Base-by-base conservation (phyloP, 2,797 vertebrate species). In the Rhabdomys pumilio region DNA sequence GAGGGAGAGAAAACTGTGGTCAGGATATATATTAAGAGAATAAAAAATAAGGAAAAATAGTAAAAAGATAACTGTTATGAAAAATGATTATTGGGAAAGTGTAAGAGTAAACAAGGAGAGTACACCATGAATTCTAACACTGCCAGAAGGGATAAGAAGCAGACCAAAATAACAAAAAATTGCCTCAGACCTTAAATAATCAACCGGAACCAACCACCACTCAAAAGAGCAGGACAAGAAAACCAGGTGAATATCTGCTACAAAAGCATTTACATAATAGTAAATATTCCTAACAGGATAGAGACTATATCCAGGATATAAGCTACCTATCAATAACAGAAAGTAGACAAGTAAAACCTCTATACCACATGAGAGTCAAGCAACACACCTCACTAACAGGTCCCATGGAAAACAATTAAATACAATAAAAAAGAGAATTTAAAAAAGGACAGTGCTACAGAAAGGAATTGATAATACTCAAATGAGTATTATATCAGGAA, bases 211-310 rank as follows among this genome's bases (percentile, higher is more conserved):
- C 6, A 63, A 44, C 29, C 15, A 91, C 19, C 22, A 10, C 29
- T 87, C 55, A 63, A n/a, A 67, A 79, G 53, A 93, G 29, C 22
- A 90, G 80, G 38, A 12, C 17, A 61, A 87, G 67, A 34, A 93
- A 90, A 76, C 34, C 44, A 69, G 19, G 34, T 31, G 29, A 86
- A 13, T n/a, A 4, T 20, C 50, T 69, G 11, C 96, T 90, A 75
- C 73, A 95, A 50, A 91, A 59, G 73, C 10, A 59, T 50, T 88
- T 38, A 93, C 34, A 57, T 11, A 75, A 61, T 34, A 89, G 34
- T 34, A 29, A 63, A 44, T 19, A 57, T n/a, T 83, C 59, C 44
- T 79, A 50, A 89, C 3, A 57, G 4, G 53, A 47, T 53, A 84
- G 41, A 63, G 79, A 91, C 86, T 88, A 73, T 72, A 76, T 67